These are phyloP conservation scores for Tromatobia lineatoria DNA, from an alignment of 2,888 invertebrate genomes.

Conservation along the genomic window DNA sequence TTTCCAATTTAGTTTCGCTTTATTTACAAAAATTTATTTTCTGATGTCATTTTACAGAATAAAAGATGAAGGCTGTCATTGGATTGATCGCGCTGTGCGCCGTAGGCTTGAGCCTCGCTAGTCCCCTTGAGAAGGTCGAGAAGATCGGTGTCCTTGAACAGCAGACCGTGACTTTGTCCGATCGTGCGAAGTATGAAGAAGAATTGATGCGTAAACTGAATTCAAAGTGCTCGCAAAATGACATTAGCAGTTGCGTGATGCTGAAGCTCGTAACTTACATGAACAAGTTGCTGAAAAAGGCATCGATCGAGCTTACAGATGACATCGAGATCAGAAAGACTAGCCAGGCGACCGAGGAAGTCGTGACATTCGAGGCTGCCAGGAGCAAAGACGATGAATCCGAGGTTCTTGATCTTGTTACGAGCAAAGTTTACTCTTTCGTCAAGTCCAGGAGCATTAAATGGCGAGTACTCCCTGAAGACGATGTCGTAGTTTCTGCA, in stretches of 20 bases:
- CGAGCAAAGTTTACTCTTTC: conserved; percentile 92
- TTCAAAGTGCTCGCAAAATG: conserved; percentile 91
- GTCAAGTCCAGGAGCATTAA: conserved; percentile 91
- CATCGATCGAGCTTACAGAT: conserved; percentile 91
- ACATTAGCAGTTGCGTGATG: conserved; percentile 94
- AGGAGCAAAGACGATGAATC: conserved; percentile 87
- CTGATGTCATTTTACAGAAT: conserved; percentile 48
- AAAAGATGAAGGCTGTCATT: conserved; percentile 78
- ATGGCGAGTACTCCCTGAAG: conserved; percentile 92
- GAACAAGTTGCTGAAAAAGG: conserved; percentile 93
- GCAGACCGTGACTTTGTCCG: conserved; percentile 80
- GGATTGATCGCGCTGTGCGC: conserved; percentile 73
- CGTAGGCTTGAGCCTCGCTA: conserved; percentile 76
- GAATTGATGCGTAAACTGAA: conserved; percentile 91
- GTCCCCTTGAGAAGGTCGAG: conserved; percentile 82
- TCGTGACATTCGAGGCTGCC: conserved; percentile 88
- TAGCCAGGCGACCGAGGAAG: conserved; percentile 87
- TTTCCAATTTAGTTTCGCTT: too few relatives aligned
- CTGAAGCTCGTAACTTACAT: conserved; percentile 93
- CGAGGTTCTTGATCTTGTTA: conserved; percentile 88
- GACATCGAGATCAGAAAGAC: conserved; percentile 91
- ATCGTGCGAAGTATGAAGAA: conserved; percentile 88
- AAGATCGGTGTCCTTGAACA: conserved; percentile 82
- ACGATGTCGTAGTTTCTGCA: conserved; percentile 92
- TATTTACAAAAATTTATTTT: too few relatives aligned